Evolutionary conservation across 1,140 invertebrate species (phyloP).

Genomic region (Pseudomyrmex concolor): DNA sequence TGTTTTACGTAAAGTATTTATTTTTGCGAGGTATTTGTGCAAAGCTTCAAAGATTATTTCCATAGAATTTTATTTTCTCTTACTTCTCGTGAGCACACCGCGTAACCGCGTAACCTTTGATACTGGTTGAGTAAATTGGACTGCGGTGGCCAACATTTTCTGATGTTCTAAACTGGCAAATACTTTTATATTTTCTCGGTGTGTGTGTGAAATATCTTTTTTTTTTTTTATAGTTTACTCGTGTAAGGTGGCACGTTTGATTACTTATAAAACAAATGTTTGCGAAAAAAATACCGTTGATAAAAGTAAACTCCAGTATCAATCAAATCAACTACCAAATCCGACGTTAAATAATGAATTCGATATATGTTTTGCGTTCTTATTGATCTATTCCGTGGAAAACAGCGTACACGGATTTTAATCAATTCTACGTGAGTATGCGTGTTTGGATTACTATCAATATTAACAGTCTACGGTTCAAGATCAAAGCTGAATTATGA

Average conservation of each 20-base stretch:
- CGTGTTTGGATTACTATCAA: slow-evolving; percentile 22
- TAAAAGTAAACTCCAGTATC: slow-evolving; percentile 27
- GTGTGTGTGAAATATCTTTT: slow-evolving; percentile 25
- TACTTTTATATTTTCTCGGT: slow-evolving; percentile 35
- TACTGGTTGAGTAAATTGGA: slow-evolving; percentile 38
- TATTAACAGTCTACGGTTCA: slow-evolving; percentile 8
- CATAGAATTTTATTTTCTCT: slow-evolving; percentile 14
- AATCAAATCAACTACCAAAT: slow-evolving; percentile 17
- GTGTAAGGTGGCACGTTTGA: slow-evolving; percentile 37
- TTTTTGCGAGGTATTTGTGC: slow-evolving; percentile 1
- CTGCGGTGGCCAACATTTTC: slow-evolving; percentile 29
- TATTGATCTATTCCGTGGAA: slow-evolving; percentile 15
- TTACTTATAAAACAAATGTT: slow-evolving; percentile 53
- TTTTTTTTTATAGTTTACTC: slow-evolving; percentile 20
- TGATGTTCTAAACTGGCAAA: slow-evolving; percentile 55
- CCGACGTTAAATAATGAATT: neutral
- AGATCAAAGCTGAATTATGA: slow-evolving; percentile 32
- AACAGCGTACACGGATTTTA: neutral
- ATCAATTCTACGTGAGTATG: slow-evolving; percentile 18
- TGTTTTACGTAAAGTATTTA: neutral
- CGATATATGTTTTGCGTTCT: neutral
- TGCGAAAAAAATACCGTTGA: slow-evolving; percentile 30
- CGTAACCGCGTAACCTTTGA: slow-evolving; percentile 20
- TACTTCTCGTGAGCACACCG: neutral
- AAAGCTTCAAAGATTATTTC: slow-evolving; percentile 32